Evolutionary conservation across 2,113 vertebrate species (phyloP), one percentile per base, ranked within the genome.

Genomic region (Gymnorhina tibicen): DNA sequence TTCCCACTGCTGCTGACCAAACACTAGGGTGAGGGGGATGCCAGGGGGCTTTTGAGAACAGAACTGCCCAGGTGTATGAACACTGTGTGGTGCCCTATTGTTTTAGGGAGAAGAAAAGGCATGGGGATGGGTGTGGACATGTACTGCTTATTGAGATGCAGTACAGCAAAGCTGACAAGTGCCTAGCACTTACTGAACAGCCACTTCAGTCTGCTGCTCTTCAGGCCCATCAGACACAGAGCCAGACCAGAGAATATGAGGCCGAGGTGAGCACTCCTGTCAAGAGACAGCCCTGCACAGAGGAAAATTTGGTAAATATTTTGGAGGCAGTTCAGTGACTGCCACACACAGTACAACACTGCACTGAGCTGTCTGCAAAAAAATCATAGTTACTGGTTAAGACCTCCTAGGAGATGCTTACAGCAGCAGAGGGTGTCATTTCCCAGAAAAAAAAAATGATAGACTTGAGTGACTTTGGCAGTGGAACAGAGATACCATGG

Each of bases 51-150:
- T 87, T 67, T 46, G 56, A 77, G 56, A 86, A 46, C 0, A 8
- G 37, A 70, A 6, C 9, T 23, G 9, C 23, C 37, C 47, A 63
- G 23, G 8, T 63, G 10, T 19, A 14, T 44, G 28, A 46, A 21
- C 3, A 0, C 2, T 6, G 0, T 27, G 15, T 16, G 10, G 4
- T 73, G 18, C 18, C 11, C 1, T 0, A 3, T 12, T 2, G 1
- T 77, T 77, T 46, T 20, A 67, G 73, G 1, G 2, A 87, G 58
- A 72, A 56, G 55, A 83, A 86, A 86, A 59, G 23, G n/a, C 4
- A 4, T 3, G 2, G 19, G 11, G 20, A 41, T 21, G 12, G 14
- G 3, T 11, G 4, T 83, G 33, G 16, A 77, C 17, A 33, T 9
- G 26, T 6, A 62, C 16, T 27, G 21, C 35, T 53, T 42, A 32